phyloP scores from a whole-genome alignment of 1,140 invertebrate species.

The Aphis gossypii region DNA sequence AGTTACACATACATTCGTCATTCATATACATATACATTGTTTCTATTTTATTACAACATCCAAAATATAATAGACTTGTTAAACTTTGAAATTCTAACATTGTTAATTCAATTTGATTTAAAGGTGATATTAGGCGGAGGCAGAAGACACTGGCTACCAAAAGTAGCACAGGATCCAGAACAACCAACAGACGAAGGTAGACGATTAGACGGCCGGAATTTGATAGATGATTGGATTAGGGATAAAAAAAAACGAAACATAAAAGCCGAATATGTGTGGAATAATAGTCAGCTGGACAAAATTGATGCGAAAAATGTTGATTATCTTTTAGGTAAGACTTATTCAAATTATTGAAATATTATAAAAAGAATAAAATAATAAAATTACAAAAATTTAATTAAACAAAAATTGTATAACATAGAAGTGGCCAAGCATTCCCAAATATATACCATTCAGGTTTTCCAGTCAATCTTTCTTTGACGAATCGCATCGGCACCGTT shows the following conservation, averaged over 20 bases:
- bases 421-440: background rate
- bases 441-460: no score
- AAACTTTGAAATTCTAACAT: background rate
- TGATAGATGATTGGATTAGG: constrained; percentile 76
- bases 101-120: constrained; percentile 38
- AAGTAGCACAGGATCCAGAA: constrained; percentile 68
- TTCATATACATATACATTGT: background rate
- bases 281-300: constrained; percentile 71
- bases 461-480: no score
- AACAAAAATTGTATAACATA: background rate
- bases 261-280: constrained; percentile 71
- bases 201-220: constrained; percentile 73
- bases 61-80: background rate
- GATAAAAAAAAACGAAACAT: constrained; percentile 69
- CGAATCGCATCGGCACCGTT: no score
- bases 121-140: constrained; percentile 80
- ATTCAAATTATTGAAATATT: background rate
- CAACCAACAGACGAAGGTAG: constrained; percentile 67
- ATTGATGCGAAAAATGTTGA: constrained; percentile 72
- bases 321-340: constrained; percentile 72
- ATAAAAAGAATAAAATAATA: no score
- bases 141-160: constrained; percentile 74
- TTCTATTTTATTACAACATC: background rate
- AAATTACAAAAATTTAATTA: no score
- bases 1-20: background rate